Percentiles rank a stretch among this genome's conserved stretches.
phyloP scores from a whole-genome alignment of 2,113 vertebrate species.

The Epinephelus cyanopodus region DNA sequence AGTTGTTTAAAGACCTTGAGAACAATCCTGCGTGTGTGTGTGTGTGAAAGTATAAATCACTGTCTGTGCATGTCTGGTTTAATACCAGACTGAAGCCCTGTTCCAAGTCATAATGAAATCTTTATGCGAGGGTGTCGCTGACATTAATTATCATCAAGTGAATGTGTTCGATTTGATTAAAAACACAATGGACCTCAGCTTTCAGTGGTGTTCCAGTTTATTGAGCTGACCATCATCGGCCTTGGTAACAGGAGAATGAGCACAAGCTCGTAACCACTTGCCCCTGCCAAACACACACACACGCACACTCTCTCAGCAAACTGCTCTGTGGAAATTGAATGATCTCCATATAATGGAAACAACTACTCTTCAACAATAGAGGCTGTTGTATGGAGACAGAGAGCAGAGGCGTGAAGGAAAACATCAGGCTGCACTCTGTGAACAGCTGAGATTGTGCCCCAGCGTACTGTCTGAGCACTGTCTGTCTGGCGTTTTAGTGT shows the following conservation, averaged over 20 bases:
- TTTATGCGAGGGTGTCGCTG: slow-evolving; percentile 25
- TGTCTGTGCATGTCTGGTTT: slow-evolving; percentile 26
- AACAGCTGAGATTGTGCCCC: slow-evolving; percentile 64
- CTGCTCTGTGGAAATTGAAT: slow-evolving; percentile 68
- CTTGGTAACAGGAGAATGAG: slow-evolving; percentile 52
- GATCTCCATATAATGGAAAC: slow-evolving; percentile 77
- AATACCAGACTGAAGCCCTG: slow-evolving; percentile 15
- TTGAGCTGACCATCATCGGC: slow-evolving; percentile 65
- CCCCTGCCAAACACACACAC: slow-evolving; percentile 36
- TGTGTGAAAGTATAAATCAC: slow-evolving; percentile 17
- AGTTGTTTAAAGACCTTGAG: slow-evolving; percentile 16
- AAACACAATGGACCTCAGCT: slow-evolving; percentile 53
- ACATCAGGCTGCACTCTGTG: slow-evolving; percentile 48
- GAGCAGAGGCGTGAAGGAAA: slow-evolving; percentile 68
- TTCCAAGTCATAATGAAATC: slow-evolving; percentile 38
- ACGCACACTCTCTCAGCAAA: slow-evolving; percentile 31
- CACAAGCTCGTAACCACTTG: slow-evolving; percentile 47
- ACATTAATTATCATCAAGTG: slow-evolving; percentile 55
- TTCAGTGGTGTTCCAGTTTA: slow-evolving; percentile 53
- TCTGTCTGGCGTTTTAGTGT: slow-evolving; percentile 48
- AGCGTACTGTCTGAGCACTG: slow-evolving; percentile 45
- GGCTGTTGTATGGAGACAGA: slow-evolving; percentile 63
- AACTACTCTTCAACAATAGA: slow-evolving; percentile 68
- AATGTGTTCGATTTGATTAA: slow-evolving; percentile 55
- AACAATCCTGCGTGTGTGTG: slow-evolving; percentile 2